These are phyloP conservation scores for Hydrotaea diabolus DNA, from an alignment of 2,888 invertebrate genomes.

Conservation along the genomic window DNA sequence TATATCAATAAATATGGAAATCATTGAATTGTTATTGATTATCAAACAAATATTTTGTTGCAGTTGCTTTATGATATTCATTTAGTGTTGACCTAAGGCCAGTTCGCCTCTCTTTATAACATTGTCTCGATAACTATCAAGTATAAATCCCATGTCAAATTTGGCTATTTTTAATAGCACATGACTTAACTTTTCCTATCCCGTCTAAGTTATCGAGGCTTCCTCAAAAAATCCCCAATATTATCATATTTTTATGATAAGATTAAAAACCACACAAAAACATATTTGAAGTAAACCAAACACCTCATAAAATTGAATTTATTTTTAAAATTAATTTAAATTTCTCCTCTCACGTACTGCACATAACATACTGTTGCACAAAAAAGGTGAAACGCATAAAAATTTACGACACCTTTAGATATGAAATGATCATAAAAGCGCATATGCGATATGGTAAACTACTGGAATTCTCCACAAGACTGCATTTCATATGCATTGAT, in stretches of 20 bases:
- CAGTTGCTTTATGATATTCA: too few species aligned
- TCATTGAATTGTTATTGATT: too few species aligned
- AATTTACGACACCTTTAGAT: not conserved
- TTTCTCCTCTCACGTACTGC: too few species aligned
- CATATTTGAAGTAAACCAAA: not conserved
- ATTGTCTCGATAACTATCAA: too few species aligned
- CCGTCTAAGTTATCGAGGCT: too few species aligned
- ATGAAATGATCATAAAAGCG: not conserved
- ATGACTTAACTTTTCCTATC: too few species aligned
- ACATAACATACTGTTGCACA: not conserved
- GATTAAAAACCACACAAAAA: not conserved
- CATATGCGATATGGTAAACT: conserved; percentile 6
- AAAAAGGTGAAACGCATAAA: not conserved
- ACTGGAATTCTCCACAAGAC: conserved; percentile 45
- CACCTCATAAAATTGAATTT: not conserved
- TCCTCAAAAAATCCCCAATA: not conserved
- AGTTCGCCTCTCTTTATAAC: too few species aligned
- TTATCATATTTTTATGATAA: not conserved
- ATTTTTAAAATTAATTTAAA: not conserved
- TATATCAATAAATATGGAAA: too few species aligned
- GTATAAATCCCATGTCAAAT: too few species aligned
- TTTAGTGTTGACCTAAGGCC: too few species aligned
- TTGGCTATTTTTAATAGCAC: too few species aligned
- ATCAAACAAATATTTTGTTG: too few species aligned
- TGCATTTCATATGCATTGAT: not conserved